Evolutionary conservation across 2,888 invertebrate genomes (phyloP).

Genomic region (Zonitis immaculata): DNA sequence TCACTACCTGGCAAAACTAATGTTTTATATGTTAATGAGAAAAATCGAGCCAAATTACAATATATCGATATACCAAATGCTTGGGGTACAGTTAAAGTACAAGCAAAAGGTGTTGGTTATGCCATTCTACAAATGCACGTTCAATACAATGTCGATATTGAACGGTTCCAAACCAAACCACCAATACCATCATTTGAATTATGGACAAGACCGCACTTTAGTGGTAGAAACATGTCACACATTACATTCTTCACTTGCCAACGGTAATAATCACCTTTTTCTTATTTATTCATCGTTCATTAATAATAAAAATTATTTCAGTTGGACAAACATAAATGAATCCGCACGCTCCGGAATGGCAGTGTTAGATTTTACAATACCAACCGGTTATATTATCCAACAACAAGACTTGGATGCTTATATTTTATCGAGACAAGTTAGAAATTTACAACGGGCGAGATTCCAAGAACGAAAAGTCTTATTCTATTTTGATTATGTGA

Average conservation of each 20-base stretch:
- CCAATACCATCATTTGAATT: slow-evolving; percentile 78
- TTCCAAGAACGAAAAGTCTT: slow-evolving; percentile 77
- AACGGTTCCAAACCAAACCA: slow-evolving; percentile 78
- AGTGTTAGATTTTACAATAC: slow-evolving; percentile 79
- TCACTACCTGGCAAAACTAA: slow-evolving; percentile 64
- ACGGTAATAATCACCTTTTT: slow-evolving; percentile 61
- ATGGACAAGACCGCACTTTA: slow-evolving; percentile 66
- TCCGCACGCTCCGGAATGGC: slow-evolving; percentile 83
- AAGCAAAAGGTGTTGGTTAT: slow-evolving; percentile 90
- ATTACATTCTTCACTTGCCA: slow-evolving; percentile 84
- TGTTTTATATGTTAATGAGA: slow-evolving; percentile 64
- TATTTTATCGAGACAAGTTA: slow-evolving; percentile 71
- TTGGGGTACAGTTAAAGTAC: slow-evolving; percentile 91
- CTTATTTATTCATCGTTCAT: no score
- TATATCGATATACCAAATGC: slow-evolving; percentile 82
- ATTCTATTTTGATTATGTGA: slow-evolving; percentile 91
- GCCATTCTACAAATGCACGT: slow-evolving; percentile 91
- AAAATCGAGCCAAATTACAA: slow-evolving; percentile 75
- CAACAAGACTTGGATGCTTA: slow-evolving; percentile 85
- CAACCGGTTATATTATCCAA: slow-evolving; percentile 87
- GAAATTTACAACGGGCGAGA: slow-evolving; percentile 78
- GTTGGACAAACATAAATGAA: slow-evolving; percentile 75
- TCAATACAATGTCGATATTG: slow-evolving; percentile 85
- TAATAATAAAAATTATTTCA: slow-evolving; percentile 39
- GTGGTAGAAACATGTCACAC: slow-evolving; percentile 91